phyloP scores from a whole-genome alignment of 1,140 invertebrate species.

The Acromyrmex heyeri region DNA sequence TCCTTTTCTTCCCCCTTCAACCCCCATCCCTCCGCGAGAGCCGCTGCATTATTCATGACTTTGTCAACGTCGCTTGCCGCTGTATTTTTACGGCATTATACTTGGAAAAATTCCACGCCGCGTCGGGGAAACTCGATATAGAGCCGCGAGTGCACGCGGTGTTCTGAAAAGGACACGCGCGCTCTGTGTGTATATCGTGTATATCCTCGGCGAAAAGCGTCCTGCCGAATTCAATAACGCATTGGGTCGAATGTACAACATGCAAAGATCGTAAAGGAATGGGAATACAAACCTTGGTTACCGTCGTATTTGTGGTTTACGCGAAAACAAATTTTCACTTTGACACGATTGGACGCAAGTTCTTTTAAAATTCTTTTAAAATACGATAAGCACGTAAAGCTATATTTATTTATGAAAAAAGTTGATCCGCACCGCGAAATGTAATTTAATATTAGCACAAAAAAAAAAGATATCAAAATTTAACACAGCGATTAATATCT shows the following conservation, averaged over 20 bases:
- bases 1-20: not conserved
- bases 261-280: not conserved
- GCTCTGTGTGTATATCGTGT: not conserved
- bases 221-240: not conserved
- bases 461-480: slow-evolving; percentile 11
- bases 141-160: slow-evolving; percentile 43
- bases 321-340: not conserved
- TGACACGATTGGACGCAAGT: no score
- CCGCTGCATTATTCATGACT: slow-evolving; percentile 79
- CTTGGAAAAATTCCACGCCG: slow-evolving; percentile 69
- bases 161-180: slow-evolving; percentile 4
- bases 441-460: not conserved
- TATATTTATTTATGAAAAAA: not conserved
- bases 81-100: slow-evolving; percentile 81
- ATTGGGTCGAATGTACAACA: not conserved
- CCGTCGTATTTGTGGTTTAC: not conserved
- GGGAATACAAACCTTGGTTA: not conserved
- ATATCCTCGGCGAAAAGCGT: not conserved
- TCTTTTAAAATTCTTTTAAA: no score
- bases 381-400: not conserved
- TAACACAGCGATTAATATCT: slow-evolving; percentile 8
- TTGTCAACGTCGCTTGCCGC: slow-evolving; percentile 74
- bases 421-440: not conserved
- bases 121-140: slow-evolving; percentile 54
- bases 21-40: slow-evolving; percentile 22